phyloP scores from a whole-genome alignment of 2,888 invertebrate species.

The Parnassius orleans region DNA sequence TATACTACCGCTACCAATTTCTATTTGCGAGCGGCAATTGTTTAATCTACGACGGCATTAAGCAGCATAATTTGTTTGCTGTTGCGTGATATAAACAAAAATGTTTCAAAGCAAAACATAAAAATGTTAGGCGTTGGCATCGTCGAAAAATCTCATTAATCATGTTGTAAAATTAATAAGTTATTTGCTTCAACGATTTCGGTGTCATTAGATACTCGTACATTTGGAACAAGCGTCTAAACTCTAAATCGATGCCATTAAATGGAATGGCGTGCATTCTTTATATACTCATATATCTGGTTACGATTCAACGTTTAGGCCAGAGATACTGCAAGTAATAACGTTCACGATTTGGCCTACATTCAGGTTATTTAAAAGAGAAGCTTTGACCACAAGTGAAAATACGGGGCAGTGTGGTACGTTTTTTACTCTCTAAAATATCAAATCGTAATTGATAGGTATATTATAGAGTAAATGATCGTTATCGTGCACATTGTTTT shows the following conservation, averaged over 20 bases:
- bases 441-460: constrained; percentile 55
- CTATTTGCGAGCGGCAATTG: constrained; percentile 21
- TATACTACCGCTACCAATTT: constrained; percentile 15
- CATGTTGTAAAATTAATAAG: constrained; percentile 1
- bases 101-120: no score
- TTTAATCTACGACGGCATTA: constrained; percentile 9
- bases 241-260: constrained; percentile 22
- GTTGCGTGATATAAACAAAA: background rate
- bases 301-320: constrained; percentile 43
- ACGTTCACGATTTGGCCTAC: constrained; percentile 58
- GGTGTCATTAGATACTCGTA: constrained; percentile 20
- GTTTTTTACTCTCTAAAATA: constrained; percentile 57
- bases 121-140: no score
- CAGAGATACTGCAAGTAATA: constrained; percentile 55
- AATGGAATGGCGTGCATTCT: constrained; percentile 24
- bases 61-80: background rate
- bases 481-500: constrained; percentile 51
- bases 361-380: constrained; percentile 54
- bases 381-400: constrained; percentile 51
- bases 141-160: background rate
- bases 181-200: constrained; percentile 12
- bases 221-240: constrained; percentile 23
- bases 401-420: constrained; percentile 52
- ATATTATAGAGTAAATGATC: constrained; percentile 52
- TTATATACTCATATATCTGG: constrained; percentile 35